Evolutionary conservation across 2,888 invertebrate species (phyloP).

Genomic region (Diogma glabrata): DNA sequence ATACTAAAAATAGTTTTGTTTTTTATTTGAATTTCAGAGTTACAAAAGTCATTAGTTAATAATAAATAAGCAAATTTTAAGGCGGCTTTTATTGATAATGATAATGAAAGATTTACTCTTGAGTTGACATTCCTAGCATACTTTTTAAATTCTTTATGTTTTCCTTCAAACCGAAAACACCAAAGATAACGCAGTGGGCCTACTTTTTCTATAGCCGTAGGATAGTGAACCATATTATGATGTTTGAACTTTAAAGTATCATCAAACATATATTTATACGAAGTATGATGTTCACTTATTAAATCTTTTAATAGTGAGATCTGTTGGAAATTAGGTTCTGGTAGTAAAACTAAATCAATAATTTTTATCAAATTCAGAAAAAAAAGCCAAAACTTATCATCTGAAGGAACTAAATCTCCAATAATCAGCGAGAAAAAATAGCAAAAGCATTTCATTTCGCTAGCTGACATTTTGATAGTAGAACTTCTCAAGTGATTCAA

Average conservation of each 20-base stretch:
- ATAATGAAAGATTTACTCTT: slow-evolving; percentile 6
- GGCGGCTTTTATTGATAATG: slow-evolving; percentile 9
- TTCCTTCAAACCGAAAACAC: slow-evolving; percentile 9
- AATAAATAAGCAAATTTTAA: slow-evolving; percentile 10
- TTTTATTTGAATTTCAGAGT: background rate
- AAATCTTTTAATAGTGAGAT: background rate
- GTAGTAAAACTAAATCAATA: background rate
- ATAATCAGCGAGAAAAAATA: background rate
- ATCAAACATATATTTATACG: slow-evolving; percentile 9
- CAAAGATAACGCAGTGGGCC: slow-evolving; percentile 11
- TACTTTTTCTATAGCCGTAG: slow-evolving; percentile 4
- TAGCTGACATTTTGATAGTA: slow-evolving; percentile 2
- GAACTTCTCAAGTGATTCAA: background rate
- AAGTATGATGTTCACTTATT: slow-evolving; percentile 9
- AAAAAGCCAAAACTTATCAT: background rate
- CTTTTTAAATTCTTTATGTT: slow-evolving; percentile 8
- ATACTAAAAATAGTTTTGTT: no score
- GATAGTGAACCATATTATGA: slow-evolving; percentile 13
- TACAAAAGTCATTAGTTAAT: background rate
- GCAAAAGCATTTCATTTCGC: background rate
- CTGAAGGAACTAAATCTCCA: background rate
- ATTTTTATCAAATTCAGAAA: slow-evolving; percentile 3
- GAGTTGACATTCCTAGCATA: background rate
- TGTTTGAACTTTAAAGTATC: slow-evolving; percentile 13
- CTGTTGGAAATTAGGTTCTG: background rate